A percentile compares a stretch with the other conserved stretches of the same genome.
These are phyloP conservation scores for Platorchestia sp. DNA, from an alignment of 1,140 invertebrate genomes.

Conservation along the genomic window DNA sequence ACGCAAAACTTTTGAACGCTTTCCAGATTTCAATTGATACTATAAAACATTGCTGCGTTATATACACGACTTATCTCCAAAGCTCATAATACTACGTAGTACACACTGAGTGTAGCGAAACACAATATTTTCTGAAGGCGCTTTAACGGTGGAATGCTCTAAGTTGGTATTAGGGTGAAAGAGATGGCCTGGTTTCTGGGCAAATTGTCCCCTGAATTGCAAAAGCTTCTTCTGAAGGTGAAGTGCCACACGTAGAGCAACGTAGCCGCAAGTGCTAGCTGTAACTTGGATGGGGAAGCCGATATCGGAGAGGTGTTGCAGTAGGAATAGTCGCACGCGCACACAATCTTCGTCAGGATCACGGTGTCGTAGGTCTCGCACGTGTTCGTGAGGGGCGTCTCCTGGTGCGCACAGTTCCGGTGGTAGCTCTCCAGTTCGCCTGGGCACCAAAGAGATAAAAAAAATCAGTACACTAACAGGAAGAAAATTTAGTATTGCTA, in stretches of 20 bases:
- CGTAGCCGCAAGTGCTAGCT: not conserved
- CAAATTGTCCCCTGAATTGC: not conserved
- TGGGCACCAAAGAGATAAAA: not conserved
- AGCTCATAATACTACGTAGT: not conserved
- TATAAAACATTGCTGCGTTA: not conserved
- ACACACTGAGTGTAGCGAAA: not conserved
- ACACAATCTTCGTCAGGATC: constrained; percentile 32
- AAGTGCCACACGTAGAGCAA: constrained; percentile 9
- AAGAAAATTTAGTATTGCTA: not conserved
- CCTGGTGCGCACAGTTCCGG: constrained; percentile 15
- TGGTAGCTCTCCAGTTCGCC: constrained; percentile 34
- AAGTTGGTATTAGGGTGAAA: not conserved
- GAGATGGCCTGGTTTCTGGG: not conserved
- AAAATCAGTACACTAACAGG: not conserved
- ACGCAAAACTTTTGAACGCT: not conserved
- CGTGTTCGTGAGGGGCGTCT: constrained; percentile 7
- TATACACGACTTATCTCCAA: not conserved
- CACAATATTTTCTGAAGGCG: not conserved
- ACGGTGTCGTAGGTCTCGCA: constrained; percentile 31
- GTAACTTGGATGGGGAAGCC: not conserved
- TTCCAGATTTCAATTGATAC: not conserved
- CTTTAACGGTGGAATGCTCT: not conserved
- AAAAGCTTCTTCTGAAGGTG: not conserved
- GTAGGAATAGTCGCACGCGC: constrained; percentile 42
- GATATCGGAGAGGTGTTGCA: not conserved